Percentiles rank a stretch among this genome's conserved stretches.
Evolutionary conservation across 2,888 invertebrate genomes (phyloP).

Genomic region (Laothoe populi): DNA sequence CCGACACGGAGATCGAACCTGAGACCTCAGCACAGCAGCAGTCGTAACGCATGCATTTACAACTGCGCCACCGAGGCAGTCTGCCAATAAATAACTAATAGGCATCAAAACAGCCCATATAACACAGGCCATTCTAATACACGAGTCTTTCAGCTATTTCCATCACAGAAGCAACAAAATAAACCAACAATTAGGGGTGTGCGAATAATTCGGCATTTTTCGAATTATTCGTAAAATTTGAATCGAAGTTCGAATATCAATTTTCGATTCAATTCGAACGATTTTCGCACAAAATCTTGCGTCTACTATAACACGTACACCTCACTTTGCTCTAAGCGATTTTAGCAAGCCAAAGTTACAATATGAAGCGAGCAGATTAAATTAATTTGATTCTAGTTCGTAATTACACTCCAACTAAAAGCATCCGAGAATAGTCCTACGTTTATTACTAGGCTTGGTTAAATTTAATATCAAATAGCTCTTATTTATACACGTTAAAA

Average conservation of each 20-base stretch:
- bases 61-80: no score
- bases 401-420: conserved; percentile 23
- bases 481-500: neutral
- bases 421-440: conserved; percentile 29
- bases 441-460: neutral
- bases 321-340: neutral
- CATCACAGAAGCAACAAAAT: neutral
- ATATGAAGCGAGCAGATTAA: conserved; percentile 31
- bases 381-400: conserved; percentile 24
- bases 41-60: no score
- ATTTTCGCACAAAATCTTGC: neutral
- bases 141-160: neutral
- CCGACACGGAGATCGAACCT: no score
- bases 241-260: no score
- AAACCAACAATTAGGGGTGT: no score
- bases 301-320: neutral
- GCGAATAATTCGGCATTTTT: no score
- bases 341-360: neutral
- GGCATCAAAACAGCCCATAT: no score
- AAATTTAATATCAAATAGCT: conserved; percentile 11
- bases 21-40: no score
- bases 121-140: no score
- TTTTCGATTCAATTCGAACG: no score
- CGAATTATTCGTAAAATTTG: no score
- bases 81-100: no score